A percentile compares a stretch with the other conserved stretches of the same genome.
Conservation (phyloP, 1,140 invertebrate genomes). For the Apis cerana region DNA sequence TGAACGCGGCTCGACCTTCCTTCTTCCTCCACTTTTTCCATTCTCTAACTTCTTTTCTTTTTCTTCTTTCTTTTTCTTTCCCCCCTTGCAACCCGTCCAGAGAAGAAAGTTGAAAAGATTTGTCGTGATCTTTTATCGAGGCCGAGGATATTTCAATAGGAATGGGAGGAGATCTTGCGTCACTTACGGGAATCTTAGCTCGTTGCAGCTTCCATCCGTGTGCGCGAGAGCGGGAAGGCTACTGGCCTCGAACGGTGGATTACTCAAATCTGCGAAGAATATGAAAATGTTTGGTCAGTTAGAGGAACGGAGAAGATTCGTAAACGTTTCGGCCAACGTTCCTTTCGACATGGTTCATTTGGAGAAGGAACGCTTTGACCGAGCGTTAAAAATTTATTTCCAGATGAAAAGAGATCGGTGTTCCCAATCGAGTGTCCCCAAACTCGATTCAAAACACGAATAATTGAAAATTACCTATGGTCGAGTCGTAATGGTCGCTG, state of each 20-base stretch:
- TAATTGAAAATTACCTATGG: constrained; percentile 64
- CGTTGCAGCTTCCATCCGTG: constrained; percentile 57
- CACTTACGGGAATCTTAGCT: constrained; percentile 46
- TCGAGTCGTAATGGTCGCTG: constrained; percentile 71
- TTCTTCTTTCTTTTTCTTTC: not conserved
- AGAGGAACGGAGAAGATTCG: no score
- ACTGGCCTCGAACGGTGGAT: constrained; percentile 70
- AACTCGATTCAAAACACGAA: not conserved
- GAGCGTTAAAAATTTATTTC: no score
- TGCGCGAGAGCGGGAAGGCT: constrained; percentile 68
- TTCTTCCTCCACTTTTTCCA: not conserved
- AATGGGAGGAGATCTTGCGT: not conserved
- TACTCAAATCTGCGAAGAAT: constrained; percentile 69
- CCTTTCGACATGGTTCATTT: no score
- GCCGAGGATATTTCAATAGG: no score
- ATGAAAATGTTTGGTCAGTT: not conserved
- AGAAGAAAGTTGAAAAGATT: not conserved
- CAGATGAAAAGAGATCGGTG: no score
- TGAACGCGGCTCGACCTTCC: no score
- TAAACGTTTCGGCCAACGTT: no score
- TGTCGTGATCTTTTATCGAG: not conserved
- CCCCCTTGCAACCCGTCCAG: no score
- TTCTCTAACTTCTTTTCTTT: no score
- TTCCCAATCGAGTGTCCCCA: no score
- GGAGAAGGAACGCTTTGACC: no score